These are phyloP conservation scores for Phania funesta DNA, from an alignment of 2,888 invertebrate species.

Conservation along the genomic window DNA sequence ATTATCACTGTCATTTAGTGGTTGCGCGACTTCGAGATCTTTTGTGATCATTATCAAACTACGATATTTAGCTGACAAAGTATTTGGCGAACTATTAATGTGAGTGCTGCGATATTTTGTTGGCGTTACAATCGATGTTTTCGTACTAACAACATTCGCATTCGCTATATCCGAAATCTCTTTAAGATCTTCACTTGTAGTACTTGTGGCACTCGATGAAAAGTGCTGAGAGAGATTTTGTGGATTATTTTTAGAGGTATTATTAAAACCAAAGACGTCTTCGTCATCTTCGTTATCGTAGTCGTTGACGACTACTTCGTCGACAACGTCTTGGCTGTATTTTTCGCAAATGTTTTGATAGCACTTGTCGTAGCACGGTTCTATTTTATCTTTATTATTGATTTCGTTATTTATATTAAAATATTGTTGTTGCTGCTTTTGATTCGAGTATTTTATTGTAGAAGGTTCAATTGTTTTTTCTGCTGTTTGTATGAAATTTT, in stretches of 20 bases:
- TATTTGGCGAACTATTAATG: constrained; percentile 78
- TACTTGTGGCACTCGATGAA: constrained; percentile 27
- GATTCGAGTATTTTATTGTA: constrained; percentile 13
- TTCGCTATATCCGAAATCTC: constrained; percentile 8
- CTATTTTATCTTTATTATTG: constrained; percentile 46
- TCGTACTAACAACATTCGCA: constrained; percentile 21
- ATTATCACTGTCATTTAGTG: constrained; percentile 69
- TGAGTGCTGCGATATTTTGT: constrained; percentile 79
- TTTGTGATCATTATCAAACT: constrained; percentile 95
- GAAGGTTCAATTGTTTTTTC: constrained; percentile 29
- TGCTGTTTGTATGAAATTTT: constrained; percentile 23
- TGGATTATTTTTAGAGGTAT: constrained; percentile 42
- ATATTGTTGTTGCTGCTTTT: constrained; percentile 22
- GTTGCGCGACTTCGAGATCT: constrained; percentile 79
- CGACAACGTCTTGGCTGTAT: background rate
- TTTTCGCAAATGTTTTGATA: constrained; percentile 16
- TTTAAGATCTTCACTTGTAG: constrained; percentile 30
- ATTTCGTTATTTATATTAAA: constrained; percentile 34
- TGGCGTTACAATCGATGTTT: constrained; percentile 42
- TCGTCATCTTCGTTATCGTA: constrained; percentile 55
- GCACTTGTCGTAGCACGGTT: constrained; percentile 24
- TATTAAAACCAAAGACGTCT: constrained; percentile 65
- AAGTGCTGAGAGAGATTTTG: constrained; percentile 11
- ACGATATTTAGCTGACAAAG: constrained; percentile 86
- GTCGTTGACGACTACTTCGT: constrained; percentile 2